Percentiles rank a stretch among this genome's conserved stretches.
Conservation (phyloP, 2,113 vertebrate genomes). For the Ciconia boyciana region DNA sequence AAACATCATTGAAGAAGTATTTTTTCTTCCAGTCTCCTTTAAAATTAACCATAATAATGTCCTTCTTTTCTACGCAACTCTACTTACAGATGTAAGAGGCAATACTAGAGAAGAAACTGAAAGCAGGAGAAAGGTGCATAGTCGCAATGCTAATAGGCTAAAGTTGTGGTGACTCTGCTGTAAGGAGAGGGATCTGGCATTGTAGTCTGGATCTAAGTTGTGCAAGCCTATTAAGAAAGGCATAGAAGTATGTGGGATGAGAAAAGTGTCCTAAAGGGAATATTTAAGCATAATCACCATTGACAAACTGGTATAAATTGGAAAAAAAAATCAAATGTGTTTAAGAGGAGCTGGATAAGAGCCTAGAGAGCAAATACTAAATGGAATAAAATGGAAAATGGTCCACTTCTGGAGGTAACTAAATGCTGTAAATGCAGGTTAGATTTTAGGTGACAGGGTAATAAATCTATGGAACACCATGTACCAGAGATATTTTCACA, state of each 20-base stretch:
- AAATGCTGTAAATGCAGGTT: not conserved
- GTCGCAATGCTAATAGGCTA: not conserved
- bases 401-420: not conserved
- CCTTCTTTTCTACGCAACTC: not conserved
- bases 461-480: not conserved
- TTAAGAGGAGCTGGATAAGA: not conserved
- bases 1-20: not conserved
- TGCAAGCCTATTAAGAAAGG: not conserved
- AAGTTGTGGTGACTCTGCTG: not conserved
- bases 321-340: not conserved
- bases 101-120: not conserved
- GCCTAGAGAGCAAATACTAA: not conserved
- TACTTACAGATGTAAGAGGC: not conserved
- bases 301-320: not conserved
- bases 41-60: not conserved
- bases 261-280: not conserved
- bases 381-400: not conserved
- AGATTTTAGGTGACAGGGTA: not conserved
- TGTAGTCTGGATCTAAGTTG: not conserved
- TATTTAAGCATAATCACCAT: not conserved
- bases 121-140: not conserved
- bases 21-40: not conserved
- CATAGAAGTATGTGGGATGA: not conserved
- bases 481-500: not conserved
- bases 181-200: not conserved